Conservation (phyloP, 1,140 invertebrate species). For the Musca vetustissima region DNA sequence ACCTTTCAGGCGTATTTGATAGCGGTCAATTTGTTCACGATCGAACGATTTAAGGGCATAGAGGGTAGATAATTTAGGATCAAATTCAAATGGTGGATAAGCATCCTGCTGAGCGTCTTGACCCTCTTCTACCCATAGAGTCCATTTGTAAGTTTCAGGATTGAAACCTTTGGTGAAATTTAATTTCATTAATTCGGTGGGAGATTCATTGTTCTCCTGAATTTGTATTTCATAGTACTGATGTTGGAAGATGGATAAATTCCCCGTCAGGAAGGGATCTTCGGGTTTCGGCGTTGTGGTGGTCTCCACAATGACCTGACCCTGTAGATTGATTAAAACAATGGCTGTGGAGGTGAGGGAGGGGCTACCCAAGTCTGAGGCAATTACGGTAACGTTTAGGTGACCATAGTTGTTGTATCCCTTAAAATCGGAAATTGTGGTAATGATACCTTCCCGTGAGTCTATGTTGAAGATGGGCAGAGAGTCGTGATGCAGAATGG, state of each 20-base stretch:
- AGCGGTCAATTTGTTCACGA: constrained; percentile 65
- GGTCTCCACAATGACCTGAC: constrained; percentile 63
- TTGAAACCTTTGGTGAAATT: constrained; percentile 67
- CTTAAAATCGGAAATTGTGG: constrained; percentile 67
- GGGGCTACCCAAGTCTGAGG: constrained; percentile 80
- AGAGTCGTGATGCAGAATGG: constrained; percentile 65
- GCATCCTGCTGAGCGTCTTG: constrained; percentile 42
- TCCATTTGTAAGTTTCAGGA: constrained; percentile 52
- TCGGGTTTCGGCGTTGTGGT: constrained; percentile 28
- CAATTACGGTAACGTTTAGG: constrained; percentile 74
- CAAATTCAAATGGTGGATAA: constrained; percentile 65
- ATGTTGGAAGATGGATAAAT: constrained; percentile 65
- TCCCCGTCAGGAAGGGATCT: constrained; percentile 25
- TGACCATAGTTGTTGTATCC: constrained; percentile 63
- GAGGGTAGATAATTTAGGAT: constrained; percentile 71
- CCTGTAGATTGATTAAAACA: constrained; percentile 66
- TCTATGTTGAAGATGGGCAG: constrained; percentile 75
- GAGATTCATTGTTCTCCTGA: constrained; percentile 71
- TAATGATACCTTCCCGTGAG: constrained; percentile 77
- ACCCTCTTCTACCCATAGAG: constrained; percentile 42
- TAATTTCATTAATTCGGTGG: constrained; percentile 68
- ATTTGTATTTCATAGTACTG: constrained; percentile 77
- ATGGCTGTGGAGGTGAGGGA: constrained; percentile 77
- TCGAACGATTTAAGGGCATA: constrained; percentile 70
- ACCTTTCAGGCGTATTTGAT: constrained; percentile 69